phyloP scores from a whole-genome alignment of 2,797 vertebrate genomes.

The Parauchenoglanis punctatus region DNA sequence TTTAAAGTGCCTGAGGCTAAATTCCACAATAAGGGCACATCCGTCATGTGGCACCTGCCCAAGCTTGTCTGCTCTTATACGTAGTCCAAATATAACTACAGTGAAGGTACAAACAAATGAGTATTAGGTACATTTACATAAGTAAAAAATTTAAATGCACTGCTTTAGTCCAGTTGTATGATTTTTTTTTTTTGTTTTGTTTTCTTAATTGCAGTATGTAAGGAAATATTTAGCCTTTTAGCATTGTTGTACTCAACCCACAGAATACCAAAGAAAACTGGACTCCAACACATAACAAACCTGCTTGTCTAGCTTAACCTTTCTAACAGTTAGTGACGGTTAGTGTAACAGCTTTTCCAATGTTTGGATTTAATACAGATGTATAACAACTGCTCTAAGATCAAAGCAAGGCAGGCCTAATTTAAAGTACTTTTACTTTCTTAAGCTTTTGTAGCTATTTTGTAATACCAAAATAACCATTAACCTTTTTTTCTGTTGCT shows the following conservation, averaged over 20 bases:
- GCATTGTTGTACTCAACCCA: neutral
- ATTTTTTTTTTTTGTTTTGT: neutral
- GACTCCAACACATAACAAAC: constrained; percentile 21
- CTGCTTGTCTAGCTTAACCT: constrained; percentile 34
- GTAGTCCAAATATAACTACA: neutral
- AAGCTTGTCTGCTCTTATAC: neutral
- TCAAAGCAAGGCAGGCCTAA: neutral
- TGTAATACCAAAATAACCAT: neutral
- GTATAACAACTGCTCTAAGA: neutral
- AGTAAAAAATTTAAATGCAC: neutral
- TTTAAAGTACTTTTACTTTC: neutral
- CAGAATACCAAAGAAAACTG: neutral
- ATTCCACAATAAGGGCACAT: neutral
- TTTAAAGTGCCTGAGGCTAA: neutral
- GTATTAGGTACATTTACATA: neutral
- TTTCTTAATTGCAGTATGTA: neutral
- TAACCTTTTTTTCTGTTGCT: neutral
- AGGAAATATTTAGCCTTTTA: too few species aligned
- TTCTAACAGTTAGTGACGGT: constrained; percentile 62
- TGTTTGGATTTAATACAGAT: constrained; percentile 61
- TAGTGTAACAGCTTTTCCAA: constrained; percentile 54
- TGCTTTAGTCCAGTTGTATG: neutral
- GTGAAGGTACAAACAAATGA: neutral
- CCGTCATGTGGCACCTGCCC: neutral
- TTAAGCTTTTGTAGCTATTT: neutral